Percentiles rank a stretch among this genome's conserved stretches.
phyloP scores from a whole-genome alignment of 2,113 vertebrate species.

The Osmerus eperlanus region DNA sequence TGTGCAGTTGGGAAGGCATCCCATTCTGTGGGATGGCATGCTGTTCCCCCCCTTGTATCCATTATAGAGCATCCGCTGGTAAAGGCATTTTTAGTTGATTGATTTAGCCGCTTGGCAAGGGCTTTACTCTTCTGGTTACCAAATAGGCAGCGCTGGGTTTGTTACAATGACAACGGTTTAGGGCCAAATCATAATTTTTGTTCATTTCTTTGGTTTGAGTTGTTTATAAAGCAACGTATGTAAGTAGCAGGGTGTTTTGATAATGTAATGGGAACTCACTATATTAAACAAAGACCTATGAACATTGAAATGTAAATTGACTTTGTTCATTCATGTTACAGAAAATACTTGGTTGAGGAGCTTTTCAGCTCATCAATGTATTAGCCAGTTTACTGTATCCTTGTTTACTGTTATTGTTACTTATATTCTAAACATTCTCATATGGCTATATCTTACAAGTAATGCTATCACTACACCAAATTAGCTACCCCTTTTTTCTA shows the following conservation, averaged over 20 bases:
- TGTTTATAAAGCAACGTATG: constrained; percentile 49
- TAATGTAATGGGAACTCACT: constrained; percentile 45
- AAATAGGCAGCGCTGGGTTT: constrained; percentile 70
- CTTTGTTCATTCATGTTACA: constrained; percentile 65
- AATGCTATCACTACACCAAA: constrained; percentile 74
- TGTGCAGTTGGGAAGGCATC: constrained; percentile 49
- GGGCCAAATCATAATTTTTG: constrained; percentile 51
- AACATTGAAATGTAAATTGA: constrained; percentile 62
- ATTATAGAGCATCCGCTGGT: constrained; percentile 41
- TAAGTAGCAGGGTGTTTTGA: constrained; percentile 67
- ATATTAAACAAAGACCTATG: constrained; percentile 63
- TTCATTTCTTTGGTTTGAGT: not conserved
- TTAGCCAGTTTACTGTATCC: constrained; percentile 59
- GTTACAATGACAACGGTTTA: constrained; percentile 48
- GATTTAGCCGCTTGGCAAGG: constrained; percentile 65
- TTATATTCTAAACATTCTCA: constrained; percentile 48
- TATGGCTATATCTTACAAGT: constrained; percentile 63
- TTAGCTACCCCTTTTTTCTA: constrained; percentile 67
- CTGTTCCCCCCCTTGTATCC: constrained; percentile 45
- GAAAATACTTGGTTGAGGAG: constrained; percentile 56
- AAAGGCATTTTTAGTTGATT: constrained; percentile 43
- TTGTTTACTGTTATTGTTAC: constrained; percentile 58
- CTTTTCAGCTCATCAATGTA: constrained; percentile 57
- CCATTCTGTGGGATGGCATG: constrained; percentile 35
- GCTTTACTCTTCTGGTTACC: constrained; percentile 72